These are phyloP conservation scores for Lasius platythorax DNA, from an alignment of 2,888 invertebrate species.

Conservation along the genomic window DNA sequence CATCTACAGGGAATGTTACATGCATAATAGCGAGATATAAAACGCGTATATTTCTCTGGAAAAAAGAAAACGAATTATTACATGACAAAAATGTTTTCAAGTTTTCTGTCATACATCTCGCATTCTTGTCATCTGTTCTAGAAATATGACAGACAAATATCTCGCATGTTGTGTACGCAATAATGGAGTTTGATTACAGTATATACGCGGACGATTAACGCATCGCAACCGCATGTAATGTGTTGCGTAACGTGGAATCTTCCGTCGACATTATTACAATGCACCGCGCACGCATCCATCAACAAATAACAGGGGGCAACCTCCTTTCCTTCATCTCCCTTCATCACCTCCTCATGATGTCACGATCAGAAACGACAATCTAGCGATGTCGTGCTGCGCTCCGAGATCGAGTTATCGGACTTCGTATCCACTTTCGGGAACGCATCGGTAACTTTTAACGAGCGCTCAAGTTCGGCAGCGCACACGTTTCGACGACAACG, in stretches of 20 bases:
- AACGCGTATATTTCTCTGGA: constrained; percentile 1
- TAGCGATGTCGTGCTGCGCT: constrained; percentile 44
- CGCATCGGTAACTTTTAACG: constrained; percentile 72
- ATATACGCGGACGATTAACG: constrained; percentile 15
- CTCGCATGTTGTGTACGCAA: background rate
- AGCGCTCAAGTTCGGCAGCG: constrained; percentile 60
- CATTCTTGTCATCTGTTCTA: background rate
- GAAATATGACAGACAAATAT: background rate
- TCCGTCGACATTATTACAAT: constrained; percentile 29
- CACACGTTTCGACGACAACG: constrained; percentile 36
- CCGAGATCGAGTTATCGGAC: constrained; percentile 69
- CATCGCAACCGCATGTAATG: too few relatives aligned
- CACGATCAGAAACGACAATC: constrained; percentile 54
- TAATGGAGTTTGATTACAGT: background rate
- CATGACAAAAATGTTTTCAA: background rate
- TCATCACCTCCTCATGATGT: constrained; percentile 9
- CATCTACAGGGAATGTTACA: constrained; percentile 20
- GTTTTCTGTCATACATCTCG: background rate
- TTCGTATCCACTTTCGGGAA: constrained; percentile 58
- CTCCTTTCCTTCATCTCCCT: background rate
- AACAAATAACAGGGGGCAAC: constrained; percentile 33
- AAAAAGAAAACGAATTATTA: background rate
- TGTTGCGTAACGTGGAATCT: constrained; percentile 17
- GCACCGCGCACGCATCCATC: constrained; percentile 6
- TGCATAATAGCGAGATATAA: constrained; percentile 32